These are phyloP conservation scores for Melangyna quadrimaculata DNA, from an alignment of 2,888 invertebrate genomes.

Conservation along the genomic window DNA sequence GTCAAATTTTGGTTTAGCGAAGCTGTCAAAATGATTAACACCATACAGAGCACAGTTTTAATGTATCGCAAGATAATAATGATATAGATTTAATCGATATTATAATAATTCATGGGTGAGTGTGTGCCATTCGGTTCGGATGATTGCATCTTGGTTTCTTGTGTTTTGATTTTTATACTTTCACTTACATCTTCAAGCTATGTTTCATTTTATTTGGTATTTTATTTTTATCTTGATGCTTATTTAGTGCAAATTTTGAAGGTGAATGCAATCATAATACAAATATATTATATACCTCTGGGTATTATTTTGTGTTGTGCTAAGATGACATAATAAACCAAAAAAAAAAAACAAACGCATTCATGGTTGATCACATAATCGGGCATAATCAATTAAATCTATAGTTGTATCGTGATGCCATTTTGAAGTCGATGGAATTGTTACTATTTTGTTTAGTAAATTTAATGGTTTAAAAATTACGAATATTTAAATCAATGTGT, in stretches of 20 bases:
- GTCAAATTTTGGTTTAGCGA: not conserved
- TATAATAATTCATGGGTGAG: not conserved
- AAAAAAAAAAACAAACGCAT: conserved; percentile 29
- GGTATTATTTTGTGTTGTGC: not conserved
- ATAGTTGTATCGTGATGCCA: not conserved
- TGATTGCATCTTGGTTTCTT: conserved; percentile 18
- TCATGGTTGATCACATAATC: conserved; percentile 21
- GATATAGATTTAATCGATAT: conserved; percentile 2
- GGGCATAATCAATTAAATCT: conserved; percentile 1
- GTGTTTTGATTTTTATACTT: not conserved
- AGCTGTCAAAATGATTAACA: conserved; percentile 8
- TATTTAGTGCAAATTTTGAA: conserved; percentile 12
- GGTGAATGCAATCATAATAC: conserved; percentile 38
- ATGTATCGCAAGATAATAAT: not conserved
- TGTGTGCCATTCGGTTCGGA: not conserved
- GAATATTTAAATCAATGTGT: not conserved
- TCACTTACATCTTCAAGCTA: conserved; percentile 7
- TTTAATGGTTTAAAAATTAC: not conserved
- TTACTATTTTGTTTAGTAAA: not conserved
- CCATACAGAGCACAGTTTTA: not conserved
- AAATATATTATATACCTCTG: conserved; percentile 28
- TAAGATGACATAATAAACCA: conserved; percentile 37
- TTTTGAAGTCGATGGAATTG: not conserved
- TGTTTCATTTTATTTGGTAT: not conserved
- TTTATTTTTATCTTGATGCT: conserved; percentile 4